Base-by-base conservation (phyloP, 2,888 invertebrate species). In the Ormyrus thymus region DNA sequence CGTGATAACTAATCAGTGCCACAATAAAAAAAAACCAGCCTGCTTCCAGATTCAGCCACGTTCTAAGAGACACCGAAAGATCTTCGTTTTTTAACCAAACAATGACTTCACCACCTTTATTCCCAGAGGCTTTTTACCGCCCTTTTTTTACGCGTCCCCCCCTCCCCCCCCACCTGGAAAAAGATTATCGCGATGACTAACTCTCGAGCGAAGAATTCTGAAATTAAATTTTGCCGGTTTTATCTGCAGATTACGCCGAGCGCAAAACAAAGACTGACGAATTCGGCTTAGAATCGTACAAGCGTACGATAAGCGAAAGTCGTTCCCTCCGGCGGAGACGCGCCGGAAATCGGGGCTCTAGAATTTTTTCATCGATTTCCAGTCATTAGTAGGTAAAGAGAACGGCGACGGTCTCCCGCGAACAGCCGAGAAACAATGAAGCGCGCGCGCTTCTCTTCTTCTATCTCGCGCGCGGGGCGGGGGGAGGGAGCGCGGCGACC, bases 301-400 rank as follows among this genome's bases (percentile, higher is more conserved):
- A 71, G 51, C n/a, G 61, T 56, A 55, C n/a, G 53, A 43, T 66
- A 51, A 53, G 53, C 43, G 66, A 66, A 45, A 13, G 45, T 29
- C 29, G n/a, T n/a, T 1, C 29, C 29, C 29, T 4, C 29, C 29
- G 29, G 29, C 29, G 29, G 29, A 0, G 7, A 64, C 51, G 29
- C 8, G n/a, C 43, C 50, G 70, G 15, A 61, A 71, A 61, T 59
- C 70, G 13, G 48, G 51, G 7, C 51, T 59, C 6, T 53, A 29
- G 29, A 29, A 29, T 29, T 29, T 66, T 50, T 43, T 50, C 50
- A 71, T 71, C 51, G 70, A 71, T 71, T 71, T 61, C 13, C 51
- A 71, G 51, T 48, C 46, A 71, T 59, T 71, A 61, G 70, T 71
- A 71, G 61, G 70, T 61, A 71, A 71, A 51, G 70, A 71, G 70